These are phyloP conservation scores for Gila robusta DNA, from an alignment of 2,797 vertebrate species.

Conservation along the genomic window DNA sequence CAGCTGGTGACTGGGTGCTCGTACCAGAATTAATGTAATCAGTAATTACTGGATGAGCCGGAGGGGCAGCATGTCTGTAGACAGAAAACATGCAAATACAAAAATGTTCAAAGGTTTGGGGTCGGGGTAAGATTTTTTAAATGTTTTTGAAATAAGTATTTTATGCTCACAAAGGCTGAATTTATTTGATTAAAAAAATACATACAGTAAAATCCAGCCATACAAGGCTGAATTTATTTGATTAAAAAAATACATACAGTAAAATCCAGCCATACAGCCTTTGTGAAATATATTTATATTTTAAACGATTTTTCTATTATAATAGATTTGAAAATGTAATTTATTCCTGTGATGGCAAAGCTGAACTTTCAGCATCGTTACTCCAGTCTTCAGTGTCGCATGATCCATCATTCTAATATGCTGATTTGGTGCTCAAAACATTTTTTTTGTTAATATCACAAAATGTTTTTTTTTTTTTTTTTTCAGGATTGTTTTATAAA, in stretches of 20 bases:
- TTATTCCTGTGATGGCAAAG: not conserved
- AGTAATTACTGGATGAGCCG: conserved; percentile 46
- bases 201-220: not conserved
- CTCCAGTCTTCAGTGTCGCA: not conserved
- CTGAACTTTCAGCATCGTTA: not conserved
- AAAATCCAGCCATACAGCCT: not conserved
- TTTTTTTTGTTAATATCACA: not conserved
- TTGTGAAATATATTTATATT: not conserved
- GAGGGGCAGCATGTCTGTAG: conserved; percentile 23
- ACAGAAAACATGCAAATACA: conserved; percentile 9
- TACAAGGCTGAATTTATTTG: not conserved
- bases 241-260: not conserved
- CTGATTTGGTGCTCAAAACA: not conserved
- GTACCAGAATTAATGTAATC: conserved; percentile 60
- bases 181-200: not conserved
- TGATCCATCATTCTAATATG: not conserved
- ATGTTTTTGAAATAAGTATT: not conserved
- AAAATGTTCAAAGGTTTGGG: not conserved
- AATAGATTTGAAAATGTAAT: not conserved
- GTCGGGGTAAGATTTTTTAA: not conserved
- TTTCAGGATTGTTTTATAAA: not conserved
- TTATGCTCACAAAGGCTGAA: not conserved
- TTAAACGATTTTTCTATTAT: not conserved
- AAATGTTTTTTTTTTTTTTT: not conserved
- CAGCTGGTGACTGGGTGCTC: conserved; percentile 55